Percentiles rank a stretch among this genome's conserved stretches.
These are phyloP conservation scores for Phoxinus dragarum DNA, from an alignment of 2,797 vertebrate genomes.

Conservation along the genomic window DNA sequence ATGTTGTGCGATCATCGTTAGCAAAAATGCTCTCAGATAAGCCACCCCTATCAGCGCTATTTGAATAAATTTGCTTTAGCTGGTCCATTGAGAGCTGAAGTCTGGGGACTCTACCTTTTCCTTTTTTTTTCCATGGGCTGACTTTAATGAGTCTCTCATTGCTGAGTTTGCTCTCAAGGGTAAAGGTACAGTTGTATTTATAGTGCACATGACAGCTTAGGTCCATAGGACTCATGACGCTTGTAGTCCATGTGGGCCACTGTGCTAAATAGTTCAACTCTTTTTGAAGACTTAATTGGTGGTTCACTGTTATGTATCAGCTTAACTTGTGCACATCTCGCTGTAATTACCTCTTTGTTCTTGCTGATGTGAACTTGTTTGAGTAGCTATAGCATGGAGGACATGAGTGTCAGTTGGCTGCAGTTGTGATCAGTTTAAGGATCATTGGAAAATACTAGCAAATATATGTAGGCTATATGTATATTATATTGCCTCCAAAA, in stretches of 20 bases:
- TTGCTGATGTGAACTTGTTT: not conserved
- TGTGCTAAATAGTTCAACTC: conserved; percentile 37
- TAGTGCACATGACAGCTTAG: conserved; percentile 52
- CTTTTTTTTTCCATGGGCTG: conserved; percentile 12
- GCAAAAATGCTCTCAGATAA: conserved; percentile 11
- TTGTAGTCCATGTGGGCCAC: conserved; percentile 6
- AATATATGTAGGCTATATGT: not conserved
- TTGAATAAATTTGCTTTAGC: conserved; percentile 18
- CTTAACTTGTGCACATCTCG: conserved; percentile 22
- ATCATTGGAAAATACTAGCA: not conserved
- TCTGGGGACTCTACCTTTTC: conserved; percentile 12
- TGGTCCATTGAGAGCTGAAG: conserved; percentile 33
- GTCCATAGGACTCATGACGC: conserved; percentile 28
- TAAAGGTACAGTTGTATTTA: conserved; percentile 51
- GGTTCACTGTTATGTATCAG: conserved; percentile 8
- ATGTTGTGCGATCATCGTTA: not conserved
- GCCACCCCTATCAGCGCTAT: not conserved
- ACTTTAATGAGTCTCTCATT: conserved; percentile 48
- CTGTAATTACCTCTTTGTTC: conserved; percentile 5
- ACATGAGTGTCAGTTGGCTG: not conserved
- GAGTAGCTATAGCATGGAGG: not conserved
- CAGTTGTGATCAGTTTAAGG: not conserved
- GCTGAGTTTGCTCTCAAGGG: conserved; percentile 43
- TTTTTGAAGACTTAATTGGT: conserved; percentile 33
- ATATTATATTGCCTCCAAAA: not conserved